phyloP scores from a whole-genome alignment of 2,113 vertebrate species.

The Rhinopomastus cyanomelas region DNA sequence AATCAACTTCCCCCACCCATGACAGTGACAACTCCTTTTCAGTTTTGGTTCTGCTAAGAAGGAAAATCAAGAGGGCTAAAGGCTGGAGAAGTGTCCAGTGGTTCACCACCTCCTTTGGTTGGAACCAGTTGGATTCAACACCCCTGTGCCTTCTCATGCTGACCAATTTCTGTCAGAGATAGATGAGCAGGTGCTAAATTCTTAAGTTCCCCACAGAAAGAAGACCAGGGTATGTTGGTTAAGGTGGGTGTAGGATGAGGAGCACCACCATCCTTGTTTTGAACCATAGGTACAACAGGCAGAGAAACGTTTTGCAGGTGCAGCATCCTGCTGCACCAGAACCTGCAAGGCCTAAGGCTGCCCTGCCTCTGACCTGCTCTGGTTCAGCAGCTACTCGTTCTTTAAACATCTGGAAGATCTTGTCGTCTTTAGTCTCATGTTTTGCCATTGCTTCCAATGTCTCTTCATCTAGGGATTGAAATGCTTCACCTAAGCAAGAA shows the following conservation, averaged over 20 bases:
- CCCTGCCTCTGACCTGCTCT: slow-evolving; percentile 82
- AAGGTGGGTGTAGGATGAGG: background rate
- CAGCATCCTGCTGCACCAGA: background rate
- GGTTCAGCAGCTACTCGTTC: slow-evolving; percentile 81
- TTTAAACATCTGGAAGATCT: slow-evolving; percentile 87
- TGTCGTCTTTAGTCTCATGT: slow-evolving; percentile 87
- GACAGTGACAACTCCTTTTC: background rate
- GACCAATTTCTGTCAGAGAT: background rate
- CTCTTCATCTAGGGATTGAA: slow-evolving; percentile 72
- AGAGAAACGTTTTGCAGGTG: background rate
- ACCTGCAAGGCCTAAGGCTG: fast-evolving
- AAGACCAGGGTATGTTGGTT: background rate
- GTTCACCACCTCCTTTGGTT: background rate
- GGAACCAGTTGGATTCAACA: background rate
- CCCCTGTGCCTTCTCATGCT: background rate
- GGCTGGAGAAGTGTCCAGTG: background rate
- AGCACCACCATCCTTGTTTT: background rate
- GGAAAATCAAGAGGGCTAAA: background rate
- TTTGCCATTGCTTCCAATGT: slow-evolving; percentile 89
- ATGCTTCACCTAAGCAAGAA: slow-evolving; percentile 44
- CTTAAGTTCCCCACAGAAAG: background rate
- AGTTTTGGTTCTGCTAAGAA: background rate
- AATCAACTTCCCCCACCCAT: background rate
- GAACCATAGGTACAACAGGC: background rate
- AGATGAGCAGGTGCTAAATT: background rate